Percentiles rank a stretch among this genome's conserved stretches.
Evolutionary conservation across 2,113 vertebrate species (phyloP).

Genomic region (Phaethon lepturus): DNA sequence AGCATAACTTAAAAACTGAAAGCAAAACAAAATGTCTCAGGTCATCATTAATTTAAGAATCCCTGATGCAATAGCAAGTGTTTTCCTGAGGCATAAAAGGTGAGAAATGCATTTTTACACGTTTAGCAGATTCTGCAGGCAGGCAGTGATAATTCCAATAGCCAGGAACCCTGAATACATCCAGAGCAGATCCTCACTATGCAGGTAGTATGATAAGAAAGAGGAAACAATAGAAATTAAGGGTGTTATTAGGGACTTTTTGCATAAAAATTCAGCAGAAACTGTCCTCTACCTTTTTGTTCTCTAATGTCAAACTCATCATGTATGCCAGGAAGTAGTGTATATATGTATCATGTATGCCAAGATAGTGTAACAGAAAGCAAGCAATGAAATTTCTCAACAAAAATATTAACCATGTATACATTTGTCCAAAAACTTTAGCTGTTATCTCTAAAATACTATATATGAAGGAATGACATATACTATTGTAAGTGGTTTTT

Average conservation of each 20-base stretch:
- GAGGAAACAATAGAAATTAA: not conserved
- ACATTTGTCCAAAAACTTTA: not conserved
- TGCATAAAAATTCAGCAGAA: not conserved
- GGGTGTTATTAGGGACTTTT: not conserved
- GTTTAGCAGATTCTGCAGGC: not conserved
- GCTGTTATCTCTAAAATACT: not conserved
- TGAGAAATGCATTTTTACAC: not conserved
- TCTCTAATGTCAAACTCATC: not conserved
- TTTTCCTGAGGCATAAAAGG: not conserved
- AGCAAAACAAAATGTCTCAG: not conserved
- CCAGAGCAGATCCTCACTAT: not conserved
- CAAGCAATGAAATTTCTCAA: not conserved
- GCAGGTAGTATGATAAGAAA: not conserved
- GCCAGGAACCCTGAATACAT: not conserved
- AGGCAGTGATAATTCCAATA: not conserved
- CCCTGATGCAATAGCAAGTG: not conserved
- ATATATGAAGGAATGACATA: not conserved
- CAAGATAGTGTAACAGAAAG: not conserved
- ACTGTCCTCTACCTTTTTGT: not conserved
- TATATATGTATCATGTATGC: not conserved
- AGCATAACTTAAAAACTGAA: not conserved
- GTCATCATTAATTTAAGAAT: not conserved
- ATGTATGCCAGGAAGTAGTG: not conserved
- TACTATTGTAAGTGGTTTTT: not conserved
- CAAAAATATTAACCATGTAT: not conserved